These are phyloP conservation scores for Pleuronectes platessa DNA, from an alignment of 2,113 vertebrate genomes.

Conservation along the genomic window DNA sequence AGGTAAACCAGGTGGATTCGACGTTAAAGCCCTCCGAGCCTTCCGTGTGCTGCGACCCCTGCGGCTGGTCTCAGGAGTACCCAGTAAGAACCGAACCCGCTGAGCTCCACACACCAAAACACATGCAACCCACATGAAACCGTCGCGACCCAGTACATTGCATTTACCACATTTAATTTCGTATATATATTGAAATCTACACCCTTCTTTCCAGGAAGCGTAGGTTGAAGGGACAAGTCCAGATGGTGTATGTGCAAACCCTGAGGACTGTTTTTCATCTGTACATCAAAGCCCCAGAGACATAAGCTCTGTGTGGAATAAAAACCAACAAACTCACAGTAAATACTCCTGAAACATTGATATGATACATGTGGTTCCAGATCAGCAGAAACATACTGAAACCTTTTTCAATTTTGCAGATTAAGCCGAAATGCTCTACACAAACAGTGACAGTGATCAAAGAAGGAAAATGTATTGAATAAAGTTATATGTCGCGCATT, in stretches of 20 bases:
- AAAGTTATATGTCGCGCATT: too few relatives aligned
- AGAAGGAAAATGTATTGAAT: too few relatives aligned
- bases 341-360: background rate
- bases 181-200: background rate
- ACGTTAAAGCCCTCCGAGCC: constrained; percentile 99
- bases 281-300: constrained; percentile 43
- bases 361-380: background rate
- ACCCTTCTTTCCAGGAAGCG: background rate
- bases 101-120: background rate
- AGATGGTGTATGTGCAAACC: constrained; percentile 59
- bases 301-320: constrained; percentile 24
- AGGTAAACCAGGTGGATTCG: constrained; percentile 96
- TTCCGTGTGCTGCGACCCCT: constrained; percentile 98
- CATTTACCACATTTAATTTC: background rate
- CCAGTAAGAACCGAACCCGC: constrained; percentile 87
- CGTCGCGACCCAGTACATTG: background rate
- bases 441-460: too few relatives aligned
- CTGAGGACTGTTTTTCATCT: constrained; percentile 52
- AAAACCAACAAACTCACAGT: constrained; percentile 11
- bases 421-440: background rate
- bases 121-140: background rate
- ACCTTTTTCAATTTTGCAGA: background rate
- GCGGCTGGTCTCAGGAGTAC: constrained; percentile 98
- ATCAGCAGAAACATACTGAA: background rate
- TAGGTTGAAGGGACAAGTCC: constrained; percentile 29